Evolutionary conservation across 2,113 vertebrate genomes (phyloP).

Genomic region (Micronycteris hirsuta): DNA sequence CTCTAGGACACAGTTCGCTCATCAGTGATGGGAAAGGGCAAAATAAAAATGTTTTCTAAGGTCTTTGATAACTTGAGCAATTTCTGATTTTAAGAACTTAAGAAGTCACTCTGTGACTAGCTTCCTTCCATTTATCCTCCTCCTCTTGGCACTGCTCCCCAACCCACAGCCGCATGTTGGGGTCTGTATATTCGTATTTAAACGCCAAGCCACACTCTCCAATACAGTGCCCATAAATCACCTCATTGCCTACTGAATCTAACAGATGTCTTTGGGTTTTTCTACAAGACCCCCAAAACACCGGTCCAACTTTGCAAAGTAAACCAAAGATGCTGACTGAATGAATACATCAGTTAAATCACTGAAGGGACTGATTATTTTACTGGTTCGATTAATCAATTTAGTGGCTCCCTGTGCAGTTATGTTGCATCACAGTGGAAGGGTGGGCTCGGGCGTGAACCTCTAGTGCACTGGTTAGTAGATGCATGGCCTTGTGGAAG

Average conservation of each 20-base stretch:
- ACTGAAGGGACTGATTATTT: neutral
- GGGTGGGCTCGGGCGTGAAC: no score
- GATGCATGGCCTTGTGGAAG: neutral
- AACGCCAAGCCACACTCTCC: neutral
- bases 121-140: neutral
- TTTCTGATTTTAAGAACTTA: neutral
- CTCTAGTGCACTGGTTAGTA: neutral
- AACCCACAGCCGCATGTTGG: neutral
- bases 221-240: neutral
- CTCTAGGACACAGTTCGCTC: neutral
- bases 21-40: neutral
- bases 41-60: neutral
- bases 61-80: neutral
- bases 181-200: neutral
- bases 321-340: neutral
- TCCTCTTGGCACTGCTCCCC: neutral
- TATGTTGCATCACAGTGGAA: neutral
- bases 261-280: neutral
- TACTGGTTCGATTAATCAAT: neutral
- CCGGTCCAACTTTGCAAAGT: neutral
- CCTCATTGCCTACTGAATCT: neutral
- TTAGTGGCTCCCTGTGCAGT: neutral
- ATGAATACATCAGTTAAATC: neutral
- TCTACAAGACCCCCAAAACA: neutral
- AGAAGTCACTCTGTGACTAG: neutral